Evolutionary conservation across 2,888 invertebrate genomes (phyloP), one percentile per base, ranked within the genome.

Genomic region (Phrixothrix hirtus): DNA sequence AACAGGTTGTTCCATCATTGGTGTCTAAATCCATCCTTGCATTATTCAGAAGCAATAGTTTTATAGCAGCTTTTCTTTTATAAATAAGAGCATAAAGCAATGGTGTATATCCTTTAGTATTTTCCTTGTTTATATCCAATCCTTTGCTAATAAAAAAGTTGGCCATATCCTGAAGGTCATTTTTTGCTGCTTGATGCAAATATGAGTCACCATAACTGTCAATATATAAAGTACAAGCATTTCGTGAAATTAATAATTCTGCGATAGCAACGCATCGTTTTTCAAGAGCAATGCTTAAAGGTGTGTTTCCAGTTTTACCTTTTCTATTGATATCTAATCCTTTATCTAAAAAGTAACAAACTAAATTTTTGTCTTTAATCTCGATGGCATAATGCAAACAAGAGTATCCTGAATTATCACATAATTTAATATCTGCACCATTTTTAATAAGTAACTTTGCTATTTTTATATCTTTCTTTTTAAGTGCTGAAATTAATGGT

Each of bases 321-420:
- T 1, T 5, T 17, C 10, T 35, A 16, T 35, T 21, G 16, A 35
- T 21, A 35, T 35, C 35, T 17, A 17, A 9, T 4, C 35, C 35
- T 15, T 10, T 15, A 11, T 16, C 2, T 1, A 35, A 11, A n/a
- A 35, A 35, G 6, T 9, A 5, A n/a, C 11, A 11, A 17, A 16
- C 10, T 17, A 16, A 9, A 16, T 35, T 16, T 6, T n/a, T 10
- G 6, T 16, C 9, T n/a, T 17, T 2, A 3, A 15, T 16, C 3
- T 9, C 10, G 6, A 35, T 1, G 6, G 35, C 35, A n/a, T 11
- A 16, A 21, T 35, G 35, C n/a, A 35, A 16, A 7, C 6, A 10
- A 4, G 17, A 16, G 11, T 16, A 15, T 16, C 11, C 35, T 3
- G 7, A 7, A 10, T 16, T 17, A 3, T 35, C 6, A 35, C 2